Evolutionary conservation across 1,140 invertebrate genomes (phyloP), one percentile per base, ranked within the genome.

Genomic region (Trialeurodes vaporariorum): DNA sequence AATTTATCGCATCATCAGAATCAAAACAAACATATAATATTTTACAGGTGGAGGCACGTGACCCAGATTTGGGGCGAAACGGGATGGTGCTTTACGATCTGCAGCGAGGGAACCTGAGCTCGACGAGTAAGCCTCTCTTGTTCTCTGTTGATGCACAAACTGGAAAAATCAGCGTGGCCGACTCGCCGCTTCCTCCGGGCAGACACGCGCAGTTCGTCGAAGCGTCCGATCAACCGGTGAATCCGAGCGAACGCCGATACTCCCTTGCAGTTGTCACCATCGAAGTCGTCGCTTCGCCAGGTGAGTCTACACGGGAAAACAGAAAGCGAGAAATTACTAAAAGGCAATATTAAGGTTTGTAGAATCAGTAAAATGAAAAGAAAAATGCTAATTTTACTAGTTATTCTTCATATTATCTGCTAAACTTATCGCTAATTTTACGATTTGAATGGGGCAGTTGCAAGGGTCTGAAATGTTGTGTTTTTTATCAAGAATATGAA

Each of bases 191-290:
- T 21, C 74, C 82, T 9, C 81, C 85, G 63, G 87, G 88, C 13
- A 82, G 86, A 71, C 88, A 92, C 75, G 85, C 89, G 0, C 79
- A 93, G 2, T 90, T 93, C 69, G 83, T 93, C 22, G 90, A 92
- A 78, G 90, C 90, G 2, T 84, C 85, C 1, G 91, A 93, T 79
- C 89, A 88, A 71, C 89, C 89, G 1, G 79, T 83, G 0, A 92
- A 92, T 80, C 89, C 89, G 0, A 91, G 87, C 60, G 90, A 93
- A 77, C 83, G 85, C 68, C 78, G 90, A 74, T 89, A 87, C 71
- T 89, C 91, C 1, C 75, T 93, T 40, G 90, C 90, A n/a, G 88
- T 92, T 1, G 88, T 92, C 2, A 89, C 88, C 25, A 83, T 92
- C 27, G 86, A 90, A 69, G 83, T 88, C 1, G 80, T 84, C 11